Conservation (phyloP, 1,140 invertebrate species). For the Prorops nasuta region DNA sequence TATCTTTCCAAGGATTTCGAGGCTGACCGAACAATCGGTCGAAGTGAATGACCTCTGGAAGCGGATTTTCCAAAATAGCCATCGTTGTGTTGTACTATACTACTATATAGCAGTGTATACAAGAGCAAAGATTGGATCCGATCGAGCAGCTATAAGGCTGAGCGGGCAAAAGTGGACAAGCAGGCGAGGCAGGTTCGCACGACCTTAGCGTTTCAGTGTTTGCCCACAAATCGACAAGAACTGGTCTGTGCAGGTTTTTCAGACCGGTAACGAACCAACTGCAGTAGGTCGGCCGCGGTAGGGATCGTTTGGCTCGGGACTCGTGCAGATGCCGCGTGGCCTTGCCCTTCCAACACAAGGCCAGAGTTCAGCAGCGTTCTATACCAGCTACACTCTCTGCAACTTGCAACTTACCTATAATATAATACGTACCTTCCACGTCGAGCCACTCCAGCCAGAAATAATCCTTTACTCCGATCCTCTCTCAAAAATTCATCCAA, state of each 20-base stretch:
- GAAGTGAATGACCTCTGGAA: too few species aligned
- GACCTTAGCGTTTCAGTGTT: slow-evolving; percentile 32
- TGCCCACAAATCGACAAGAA: slow-evolving; percentile 38
- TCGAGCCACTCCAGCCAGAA: too few species aligned
- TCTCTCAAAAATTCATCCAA: too few species aligned
- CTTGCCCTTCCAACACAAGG: slow-evolving; percentile 29
- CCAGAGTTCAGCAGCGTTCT: slow-evolving; percentile 26
- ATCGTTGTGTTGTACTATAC: too few species aligned
- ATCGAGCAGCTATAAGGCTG: neutral
- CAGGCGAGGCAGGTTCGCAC: slow-evolving; percentile 24
- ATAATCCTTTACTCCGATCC: too few species aligned
- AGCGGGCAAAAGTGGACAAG: slow-evolving; percentile 1
- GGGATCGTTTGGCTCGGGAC: neutral
- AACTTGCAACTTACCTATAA: too few species aligned
- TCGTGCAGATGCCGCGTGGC: slow-evolving; percentile 7
- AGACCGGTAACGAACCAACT: neutral
- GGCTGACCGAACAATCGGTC: too few species aligned
- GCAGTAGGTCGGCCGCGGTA: slow-evolving; percentile 1
- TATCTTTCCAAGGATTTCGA: too few species aligned
- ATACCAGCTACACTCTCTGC: neutral
- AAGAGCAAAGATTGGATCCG: too few species aligned
- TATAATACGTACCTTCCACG: too few species aligned
- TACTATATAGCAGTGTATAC: too few species aligned
- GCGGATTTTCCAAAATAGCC: too few species aligned
- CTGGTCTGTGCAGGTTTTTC: slow-evolving; percentile 32